Evolutionary conservation across 37 sponge, comb jelly and placozoan genomes (phyloP), one percentile per base, ranked within the genome.

Genomic region (Beroe forskalii): DNA sequence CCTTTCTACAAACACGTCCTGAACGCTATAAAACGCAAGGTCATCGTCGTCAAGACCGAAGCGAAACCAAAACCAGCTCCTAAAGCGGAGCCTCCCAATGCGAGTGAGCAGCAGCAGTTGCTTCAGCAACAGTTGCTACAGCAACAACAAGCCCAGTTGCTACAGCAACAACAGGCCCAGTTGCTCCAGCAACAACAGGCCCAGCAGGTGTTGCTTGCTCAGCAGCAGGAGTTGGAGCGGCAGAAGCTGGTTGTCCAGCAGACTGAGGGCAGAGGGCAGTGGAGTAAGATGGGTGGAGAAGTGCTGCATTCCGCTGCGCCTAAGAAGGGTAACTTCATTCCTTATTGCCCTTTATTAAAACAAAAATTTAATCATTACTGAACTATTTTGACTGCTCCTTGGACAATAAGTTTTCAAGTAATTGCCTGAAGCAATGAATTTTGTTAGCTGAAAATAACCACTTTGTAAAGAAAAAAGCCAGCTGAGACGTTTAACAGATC

Each of bases 1-100:
- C 86, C 86, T n/a, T 80, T 80, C 30, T 80, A 80, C 55, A 41
- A 43, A 24, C 86, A 80, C 48, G 86, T 80, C 1, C 86, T 80
- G n/a, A 43, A 48, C 27, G 86, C 86, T n/a, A 44, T 80, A 42
- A 80, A 80, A 44, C 55, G 86, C 27, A 80, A 80, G 55, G 27
- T 80, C 12, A 80, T 80, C 27, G 86, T 80, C 1, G 86, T 80
- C 1, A 39, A 80, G 22, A 44, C 30, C 23, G 86, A 80, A 48
- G 55, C 86, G 1, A 80, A 80, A 80, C 44, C 86, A 38, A 80
- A 80, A 43, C 86, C 86, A 44, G 22, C 38, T 27, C 76, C 76
- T 17, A 23, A 6, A 38, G 31, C 40, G 1, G 55, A 6, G 12
- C 55, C 55, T 6, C 44, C 55, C 48, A 20, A 19, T 40, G 86